A percentile compares a stretch with the other conserved stretches of the same genome.
Evolutionary conservation across 2,888 invertebrate genomes (phyloP).

Genomic region (Deilephila elpenor): DNA sequence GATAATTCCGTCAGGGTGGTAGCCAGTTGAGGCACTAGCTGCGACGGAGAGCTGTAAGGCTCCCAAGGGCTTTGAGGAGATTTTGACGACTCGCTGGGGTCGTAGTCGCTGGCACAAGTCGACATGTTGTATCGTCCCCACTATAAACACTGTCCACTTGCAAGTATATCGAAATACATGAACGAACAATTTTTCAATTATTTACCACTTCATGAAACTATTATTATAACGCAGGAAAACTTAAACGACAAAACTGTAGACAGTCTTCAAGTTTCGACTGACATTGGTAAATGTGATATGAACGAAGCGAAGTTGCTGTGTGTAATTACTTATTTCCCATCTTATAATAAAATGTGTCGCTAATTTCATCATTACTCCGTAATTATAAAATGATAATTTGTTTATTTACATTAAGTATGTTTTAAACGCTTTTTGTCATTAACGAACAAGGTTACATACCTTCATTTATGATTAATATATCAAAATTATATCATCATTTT

Average conservation of each 20-base stretch:
- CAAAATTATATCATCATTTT: too few species aligned
- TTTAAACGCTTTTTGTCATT: too few species aligned
- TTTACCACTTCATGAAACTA: not conserved
- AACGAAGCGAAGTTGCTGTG: not conserved
- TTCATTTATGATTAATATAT: too few species aligned
- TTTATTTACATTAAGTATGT: not conserved
- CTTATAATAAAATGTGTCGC: not conserved
- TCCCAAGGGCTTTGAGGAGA: slow-evolving; percentile 60
- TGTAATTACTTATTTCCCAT: not conserved
- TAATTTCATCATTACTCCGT: not conserved
- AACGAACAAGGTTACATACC: too few species aligned
- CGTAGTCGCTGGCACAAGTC: slow-evolving; percentile 63
- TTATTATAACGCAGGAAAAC: not conserved
- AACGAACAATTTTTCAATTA: not conserved
- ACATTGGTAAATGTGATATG: not conserved
- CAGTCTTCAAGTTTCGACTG: not conserved
- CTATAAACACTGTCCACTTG: not conserved
- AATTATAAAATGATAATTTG: not conserved
- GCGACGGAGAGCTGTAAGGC: slow-evolving; percentile 70
- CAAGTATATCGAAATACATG: not conserved
- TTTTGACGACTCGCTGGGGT: slow-evolving; percentile 66
- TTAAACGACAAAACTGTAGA: not conserved
- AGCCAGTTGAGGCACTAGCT: slow-evolving; percentile 70
- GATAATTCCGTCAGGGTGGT: slow-evolving; percentile 62
- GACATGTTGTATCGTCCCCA: slow-evolving; percentile 42